Base-by-base conservation (phyloP, 1,140 invertebrate genomes). In the Globodera rostochiensis region DNA sequence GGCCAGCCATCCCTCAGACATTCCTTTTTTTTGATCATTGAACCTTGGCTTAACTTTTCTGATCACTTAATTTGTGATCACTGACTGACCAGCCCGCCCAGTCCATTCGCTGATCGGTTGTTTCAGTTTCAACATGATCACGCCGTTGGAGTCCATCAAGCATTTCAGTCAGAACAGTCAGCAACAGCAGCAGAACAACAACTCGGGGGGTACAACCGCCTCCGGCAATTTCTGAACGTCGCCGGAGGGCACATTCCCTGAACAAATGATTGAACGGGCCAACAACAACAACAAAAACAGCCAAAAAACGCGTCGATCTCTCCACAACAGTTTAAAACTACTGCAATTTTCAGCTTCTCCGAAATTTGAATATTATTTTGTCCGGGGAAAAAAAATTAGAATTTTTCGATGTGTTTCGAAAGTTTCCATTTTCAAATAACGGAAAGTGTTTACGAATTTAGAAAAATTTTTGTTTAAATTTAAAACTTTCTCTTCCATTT, bases 41-140 rank as follows among this genome's bases (percentile, higher is more conserved):
- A 36, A 36, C n/a, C 1, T 36, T 36, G 36, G 36, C 36, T 36
- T 36, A 36, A 36, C 1, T 36, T 36, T 7, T 53, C 50, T 53
- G 50, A 53, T 53, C 21, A 36, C n/a, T 47, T 79, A 3, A 36
- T 36, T 36, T 36, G 36, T 80, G 25, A 13, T 46, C 25, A 57
- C 15, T 75, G 7, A 49, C 45, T 57, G 21, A 19, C 13, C 50
- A 13, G 46, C 13, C 46, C 21, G 15, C 49, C 13, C 45, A n/a
- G 15, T 11, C 4, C 19, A 19, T 19, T n/a, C 49, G 0, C 45
- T 19, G 21, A 73, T 50, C n/a, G 46, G n/a, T 80, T 60, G 8
- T 8, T 82, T 25, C 71, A 85, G 88, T 6, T 89, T 89, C 86
- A 89, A 89, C 82, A 89, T 89, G 88, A 90, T 89, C 74, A 89